These are phyloP conservation scores for Otolemur crassicaudatus DNA, from an alignment of 2,797 vertebrate genomes.

Conservation along the genomic window DNA sequence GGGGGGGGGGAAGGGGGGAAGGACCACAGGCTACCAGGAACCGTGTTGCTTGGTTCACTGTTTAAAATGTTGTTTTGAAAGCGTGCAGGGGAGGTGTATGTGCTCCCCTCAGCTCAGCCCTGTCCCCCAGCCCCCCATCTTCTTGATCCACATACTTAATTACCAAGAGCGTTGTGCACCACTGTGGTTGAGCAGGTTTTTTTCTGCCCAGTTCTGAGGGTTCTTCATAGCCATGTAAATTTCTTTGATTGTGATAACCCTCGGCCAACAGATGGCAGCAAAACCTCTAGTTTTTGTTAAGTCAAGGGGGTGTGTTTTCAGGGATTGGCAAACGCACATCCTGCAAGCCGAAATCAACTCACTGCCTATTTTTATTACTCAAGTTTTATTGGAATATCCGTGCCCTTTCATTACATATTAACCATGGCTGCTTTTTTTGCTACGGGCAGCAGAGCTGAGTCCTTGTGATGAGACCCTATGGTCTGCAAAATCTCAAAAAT, in stretches of 20 bases:
- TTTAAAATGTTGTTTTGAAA: not conserved
- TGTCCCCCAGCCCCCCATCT: rapidly evolving
- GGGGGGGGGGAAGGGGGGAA: too few species aligned
- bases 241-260: rapidly evolving
- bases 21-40: rapidly evolving
- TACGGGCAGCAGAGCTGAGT: rapidly evolving
- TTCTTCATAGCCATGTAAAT: rapidly evolving
- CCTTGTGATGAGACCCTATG: rapidly evolving
- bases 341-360: rapidly evolving
- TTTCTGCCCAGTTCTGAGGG: rapidly evolving
- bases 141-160: rapidly evolving
- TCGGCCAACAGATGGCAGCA: conserved; percentile 64
- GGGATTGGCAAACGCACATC: rapidly evolving
- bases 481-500: not conserved
- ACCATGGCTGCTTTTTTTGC: rapidly evolving
- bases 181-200: rapidly evolving
- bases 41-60: not conserved
- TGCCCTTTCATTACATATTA: rapidly evolving
- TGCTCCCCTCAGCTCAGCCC: rapidly evolving
- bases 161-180: rapidly evolving
- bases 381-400: rapidly evolving
- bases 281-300: not conserved
- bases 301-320: rapidly evolving
- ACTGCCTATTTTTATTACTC: too few species aligned
- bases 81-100: rapidly evolving